Evolutionary conservation across 2,888 invertebrate species (phyloP).

Genomic region (Agrotis puta): DNA sequence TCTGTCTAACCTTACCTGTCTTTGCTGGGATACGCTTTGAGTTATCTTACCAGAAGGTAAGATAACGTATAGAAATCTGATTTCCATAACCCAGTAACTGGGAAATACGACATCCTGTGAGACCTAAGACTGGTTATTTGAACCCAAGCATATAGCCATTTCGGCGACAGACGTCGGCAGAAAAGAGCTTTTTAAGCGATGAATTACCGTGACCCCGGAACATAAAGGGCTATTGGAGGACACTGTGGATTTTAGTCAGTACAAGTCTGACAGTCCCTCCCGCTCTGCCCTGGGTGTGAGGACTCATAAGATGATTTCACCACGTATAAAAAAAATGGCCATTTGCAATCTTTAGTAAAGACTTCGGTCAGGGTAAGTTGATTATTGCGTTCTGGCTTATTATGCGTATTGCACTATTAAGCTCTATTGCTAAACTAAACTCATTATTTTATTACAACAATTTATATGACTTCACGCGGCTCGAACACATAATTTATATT

Average conservation of each 20-base stretch:
- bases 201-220: too few relatives aligned
- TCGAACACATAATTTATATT: constrained; percentile 27
- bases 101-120: background rate
- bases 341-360: background rate
- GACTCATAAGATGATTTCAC: too few relatives aligned
- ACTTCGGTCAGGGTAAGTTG: background rate
- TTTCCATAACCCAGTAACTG: background rate
- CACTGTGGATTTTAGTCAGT: too few relatives aligned
- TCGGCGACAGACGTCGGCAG: too few relatives aligned
- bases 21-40: background rate
- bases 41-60: too few relatives aligned
- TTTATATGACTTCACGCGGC: constrained; percentile 48
- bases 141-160: too few relatives aligned
- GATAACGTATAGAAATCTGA: background rate
- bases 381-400: background rate
- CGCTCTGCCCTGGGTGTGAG: too few relatives aligned
- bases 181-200: too few relatives aligned
- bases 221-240: too few relatives aligned
- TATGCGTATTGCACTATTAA: constrained; percentile 6
- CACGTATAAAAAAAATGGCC: background rate
- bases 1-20: background rate
- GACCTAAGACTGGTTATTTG: background rate
- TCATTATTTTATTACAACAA: constrained; percentile 37
- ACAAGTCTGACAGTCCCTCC: too few relatives aligned
- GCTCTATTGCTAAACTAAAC: constrained; percentile 22